A percentile compares a stretch with the other conserved stretches of the same genome.
phyloP scores from a whole-genome alignment of 1,140 invertebrate genomes.

The Pentalonia nigronervosa region DNA sequence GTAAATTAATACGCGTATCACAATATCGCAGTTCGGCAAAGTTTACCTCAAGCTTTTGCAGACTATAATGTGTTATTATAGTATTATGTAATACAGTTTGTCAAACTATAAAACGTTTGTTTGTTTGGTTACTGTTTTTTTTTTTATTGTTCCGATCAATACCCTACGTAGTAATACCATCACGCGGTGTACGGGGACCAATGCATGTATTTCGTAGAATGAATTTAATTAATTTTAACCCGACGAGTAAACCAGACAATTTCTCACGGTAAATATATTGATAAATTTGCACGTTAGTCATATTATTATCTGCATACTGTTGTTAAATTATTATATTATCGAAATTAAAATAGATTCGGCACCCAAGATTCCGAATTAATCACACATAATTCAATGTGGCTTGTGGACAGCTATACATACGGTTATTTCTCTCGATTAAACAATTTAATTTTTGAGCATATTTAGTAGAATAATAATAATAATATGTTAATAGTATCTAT shows the following conservation, averaged over 20 bases:
- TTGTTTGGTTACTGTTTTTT: background rate
- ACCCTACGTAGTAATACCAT: background rate
- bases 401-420: background rate
- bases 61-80: background rate
- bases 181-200: too few relatives aligned
- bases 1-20: slow-evolving; percentile 10
- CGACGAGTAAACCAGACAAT: background rate
- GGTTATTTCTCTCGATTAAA: background rate
- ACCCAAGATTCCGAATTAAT: background rate
- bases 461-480: background rate
- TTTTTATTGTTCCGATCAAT: background rate
- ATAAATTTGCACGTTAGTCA: background rate
- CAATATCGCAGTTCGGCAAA: background rate
- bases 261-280: background rate
- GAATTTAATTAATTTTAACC: background rate
- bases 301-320: background rate
- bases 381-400: background rate
- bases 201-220: background rate
- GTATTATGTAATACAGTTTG: background rate
- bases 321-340: background rate
- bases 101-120: background rate
- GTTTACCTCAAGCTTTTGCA: background rate
- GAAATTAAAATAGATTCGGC: background rate
- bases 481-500: background rate
- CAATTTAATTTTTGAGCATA: background rate